Conservation (phyloP, 2,797 vertebrate species). For the Pseudochirops cupreus region DNA sequence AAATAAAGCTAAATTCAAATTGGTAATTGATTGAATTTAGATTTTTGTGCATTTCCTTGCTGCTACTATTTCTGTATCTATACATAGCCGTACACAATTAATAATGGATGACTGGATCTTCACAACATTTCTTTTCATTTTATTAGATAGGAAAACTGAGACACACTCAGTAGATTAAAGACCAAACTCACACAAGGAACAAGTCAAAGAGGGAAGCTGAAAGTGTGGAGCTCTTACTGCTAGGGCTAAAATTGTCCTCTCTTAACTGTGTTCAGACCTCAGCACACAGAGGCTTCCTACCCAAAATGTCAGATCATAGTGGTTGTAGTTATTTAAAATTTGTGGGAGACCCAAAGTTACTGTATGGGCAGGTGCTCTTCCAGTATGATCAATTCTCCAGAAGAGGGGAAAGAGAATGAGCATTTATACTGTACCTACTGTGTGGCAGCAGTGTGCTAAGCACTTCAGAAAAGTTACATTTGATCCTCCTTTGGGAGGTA, state of each 20-base stretch:
- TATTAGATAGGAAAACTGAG: background rate
- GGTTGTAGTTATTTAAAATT: background rate
- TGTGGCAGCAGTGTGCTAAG: too few relatives aligned
- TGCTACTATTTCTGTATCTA: background rate
- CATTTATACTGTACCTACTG: too few relatives aligned
- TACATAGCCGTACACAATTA: background rate
- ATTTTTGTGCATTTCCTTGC: background rate
- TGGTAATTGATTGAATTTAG: background rate
- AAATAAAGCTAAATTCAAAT: background rate
- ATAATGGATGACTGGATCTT: background rate
- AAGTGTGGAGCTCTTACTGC: slow-evolving; percentile 7
- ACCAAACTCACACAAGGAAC: background rate
- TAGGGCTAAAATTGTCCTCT: background rate
- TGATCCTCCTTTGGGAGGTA: too few relatives aligned
- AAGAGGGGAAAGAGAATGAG: too few relatives aligned
- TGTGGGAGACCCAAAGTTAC: background rate
- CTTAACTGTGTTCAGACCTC: background rate
- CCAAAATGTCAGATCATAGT: background rate
- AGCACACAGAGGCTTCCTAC: too few relatives aligned
- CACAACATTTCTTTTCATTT: background rate
- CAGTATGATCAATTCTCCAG: too few relatives aligned
- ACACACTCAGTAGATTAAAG: background rate
- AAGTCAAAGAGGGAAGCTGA: slow-evolving; percentile 1
- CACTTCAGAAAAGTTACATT: too few relatives aligned
- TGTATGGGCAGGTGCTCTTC: too few relatives aligned